These are phyloP conservation scores for Ameiurus melas DNA, from an alignment of 2,113 vertebrate genomes.

Conservation along the genomic window DNA sequence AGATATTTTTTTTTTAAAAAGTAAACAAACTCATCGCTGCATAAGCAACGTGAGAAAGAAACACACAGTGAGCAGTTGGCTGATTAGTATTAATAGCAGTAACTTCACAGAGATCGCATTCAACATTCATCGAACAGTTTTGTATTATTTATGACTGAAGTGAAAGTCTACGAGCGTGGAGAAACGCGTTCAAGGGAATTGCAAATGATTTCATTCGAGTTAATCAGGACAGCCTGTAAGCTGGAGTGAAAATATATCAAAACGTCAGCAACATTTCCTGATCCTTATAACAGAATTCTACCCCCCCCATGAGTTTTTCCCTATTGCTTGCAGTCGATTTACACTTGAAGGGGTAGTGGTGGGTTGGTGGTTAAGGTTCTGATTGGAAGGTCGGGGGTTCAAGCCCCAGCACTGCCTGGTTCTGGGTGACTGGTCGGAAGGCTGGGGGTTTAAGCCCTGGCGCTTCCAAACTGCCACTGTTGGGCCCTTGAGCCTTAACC, in stretches of 20 bases:
- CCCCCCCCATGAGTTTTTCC: not conserved
- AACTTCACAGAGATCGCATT: slow-evolving; percentile 75
- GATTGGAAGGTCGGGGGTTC: no score
- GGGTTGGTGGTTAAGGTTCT: no score
- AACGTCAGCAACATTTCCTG: not conserved
- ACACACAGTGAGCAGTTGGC: slow-evolving; percentile 61
- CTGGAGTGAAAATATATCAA: not conserved
- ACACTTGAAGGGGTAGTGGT: no score
- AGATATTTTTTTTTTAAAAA: no score
- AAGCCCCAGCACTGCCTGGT: no score
- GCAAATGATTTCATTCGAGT: slow-evolving; percentile 59
- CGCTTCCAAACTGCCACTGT: no score
- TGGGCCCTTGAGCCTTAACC: no score
- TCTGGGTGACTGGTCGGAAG: no score
- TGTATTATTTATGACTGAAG: slow-evolving; percentile 75
- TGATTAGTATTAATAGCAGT: slow-evolving; percentile 77
- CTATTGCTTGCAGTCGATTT: not conserved
- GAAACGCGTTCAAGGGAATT: slow-evolving; percentile 58
- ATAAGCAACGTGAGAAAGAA: slow-evolving; percentile 69
- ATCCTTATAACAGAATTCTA: not conserved
- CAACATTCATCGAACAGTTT: slow-evolving; percentile 68
- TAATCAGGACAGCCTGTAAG: not conserved
- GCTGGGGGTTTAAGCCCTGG: no score
- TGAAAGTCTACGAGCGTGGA: slow-evolving; percentile 64
- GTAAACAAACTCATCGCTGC: slow-evolving; percentile 27